Evolutionary conservation across 2,888 invertebrate genomes (phyloP).

Genomic region (Dasypogon diadema): DNA sequence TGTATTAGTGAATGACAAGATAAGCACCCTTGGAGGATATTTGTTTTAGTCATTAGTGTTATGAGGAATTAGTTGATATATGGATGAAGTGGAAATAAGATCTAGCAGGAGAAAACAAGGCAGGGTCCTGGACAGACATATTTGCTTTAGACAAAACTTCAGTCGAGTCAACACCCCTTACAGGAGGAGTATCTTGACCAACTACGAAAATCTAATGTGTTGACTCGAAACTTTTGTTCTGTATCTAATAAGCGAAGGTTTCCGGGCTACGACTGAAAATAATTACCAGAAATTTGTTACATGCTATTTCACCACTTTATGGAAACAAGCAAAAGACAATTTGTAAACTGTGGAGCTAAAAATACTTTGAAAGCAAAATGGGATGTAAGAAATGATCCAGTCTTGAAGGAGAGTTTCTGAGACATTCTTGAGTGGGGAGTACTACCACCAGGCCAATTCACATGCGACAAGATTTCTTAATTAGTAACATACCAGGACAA

Average conservation of each 20-base stretch:
- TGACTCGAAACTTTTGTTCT: too few species aligned
- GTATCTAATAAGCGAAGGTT: too few species aligned
- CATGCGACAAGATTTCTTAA: conserved; percentile 38
- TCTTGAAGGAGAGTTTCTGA: not conserved
- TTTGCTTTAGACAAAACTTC: not conserved
- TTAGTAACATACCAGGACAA: conserved; percentile 39
- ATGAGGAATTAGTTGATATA: conserved; percentile 28
- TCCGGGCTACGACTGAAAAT: not conserved
- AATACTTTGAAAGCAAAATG: not conserved
- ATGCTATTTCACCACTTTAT: conserved; percentile 15
- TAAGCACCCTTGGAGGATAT: conserved; percentile 8
- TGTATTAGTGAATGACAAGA: conserved; percentile 9
- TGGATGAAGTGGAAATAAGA: conserved; percentile 6
- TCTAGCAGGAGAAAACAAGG: conserved; percentile 14
- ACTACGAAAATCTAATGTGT: too few species aligned
- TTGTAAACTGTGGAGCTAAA: conserved; percentile 10
- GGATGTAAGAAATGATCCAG: not conserved
- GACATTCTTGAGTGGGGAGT: not conserved
- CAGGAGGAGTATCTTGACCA: too few species aligned
- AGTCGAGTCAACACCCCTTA: too few species aligned
- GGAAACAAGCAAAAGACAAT: conserved; percentile 30
- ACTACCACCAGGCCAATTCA: conserved; percentile 13
- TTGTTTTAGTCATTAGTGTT: conserved; percentile 15
- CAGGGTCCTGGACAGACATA: conserved; percentile 28
- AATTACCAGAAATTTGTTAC: conserved; percentile 1